A percentile compares a stretch with the other conserved stretches of the same genome.
phyloP scores from a whole-genome alignment of 2,113 vertebrate genomes.

The Herpetotheres cachinnans region DNA sequence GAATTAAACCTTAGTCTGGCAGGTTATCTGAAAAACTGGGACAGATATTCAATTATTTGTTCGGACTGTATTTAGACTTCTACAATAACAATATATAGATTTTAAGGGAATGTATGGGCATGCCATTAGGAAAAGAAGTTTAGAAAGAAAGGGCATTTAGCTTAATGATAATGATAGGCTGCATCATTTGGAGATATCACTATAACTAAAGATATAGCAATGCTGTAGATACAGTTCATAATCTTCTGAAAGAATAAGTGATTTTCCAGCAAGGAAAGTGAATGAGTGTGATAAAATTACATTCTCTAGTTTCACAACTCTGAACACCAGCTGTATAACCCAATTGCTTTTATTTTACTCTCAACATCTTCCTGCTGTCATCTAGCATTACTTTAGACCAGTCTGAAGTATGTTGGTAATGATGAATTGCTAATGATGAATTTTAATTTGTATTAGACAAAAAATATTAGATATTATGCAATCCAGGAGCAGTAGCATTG shows the following conservation, averaged over 20 bases:
- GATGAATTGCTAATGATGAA: neutral
- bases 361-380: neutral
- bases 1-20: neutral
- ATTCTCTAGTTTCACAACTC: neutral
- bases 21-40: neutral
- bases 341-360: neutral
- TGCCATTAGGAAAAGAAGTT: neutral
- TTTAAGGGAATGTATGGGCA: neutral
- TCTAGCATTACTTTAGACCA: neutral
- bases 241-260: neutral
- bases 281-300: neutral
- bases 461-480: neutral
- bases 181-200: neutral
- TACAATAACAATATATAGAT: neutral
- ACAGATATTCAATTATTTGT: neutral
- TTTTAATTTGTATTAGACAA: neutral
- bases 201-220: neutral
- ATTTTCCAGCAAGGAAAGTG: neutral
- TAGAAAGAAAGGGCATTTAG: neutral
- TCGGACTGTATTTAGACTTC: neutral
- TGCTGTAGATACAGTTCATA: neutral
- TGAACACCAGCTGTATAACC: neutral
- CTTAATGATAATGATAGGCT: neutral
- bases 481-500: accelerated
- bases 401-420: neutral